These are phyloP conservation scores for Scolopax rusticola DNA, from an alignment of 2,797 vertebrate genomes.

Conservation along the genomic window DNA sequence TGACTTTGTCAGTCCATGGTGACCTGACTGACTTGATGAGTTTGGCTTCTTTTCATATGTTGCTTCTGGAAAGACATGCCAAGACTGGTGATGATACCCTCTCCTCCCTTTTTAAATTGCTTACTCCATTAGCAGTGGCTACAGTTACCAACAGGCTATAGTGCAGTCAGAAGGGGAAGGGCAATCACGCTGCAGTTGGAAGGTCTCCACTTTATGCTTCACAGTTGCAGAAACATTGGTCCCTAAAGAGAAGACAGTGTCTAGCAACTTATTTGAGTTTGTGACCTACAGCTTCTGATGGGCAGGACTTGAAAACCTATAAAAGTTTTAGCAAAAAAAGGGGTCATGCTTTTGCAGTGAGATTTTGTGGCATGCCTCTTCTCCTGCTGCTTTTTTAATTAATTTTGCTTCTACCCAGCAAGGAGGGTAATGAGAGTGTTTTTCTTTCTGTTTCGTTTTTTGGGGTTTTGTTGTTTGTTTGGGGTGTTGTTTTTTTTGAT, in stretches of 20 bases:
- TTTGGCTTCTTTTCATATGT: not conserved
- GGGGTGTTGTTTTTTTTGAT: not conserved
- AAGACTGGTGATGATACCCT: not conserved
- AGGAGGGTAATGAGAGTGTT: not conserved
- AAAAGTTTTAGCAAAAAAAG: not conserved
- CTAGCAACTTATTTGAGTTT: not conserved
- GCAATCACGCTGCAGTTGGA: not conserved
- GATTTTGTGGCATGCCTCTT: not conserved
- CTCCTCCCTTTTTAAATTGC: not conserved
- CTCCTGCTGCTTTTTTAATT: not conserved
- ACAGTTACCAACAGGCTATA: not conserved
- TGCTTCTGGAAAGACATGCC: not conserved
- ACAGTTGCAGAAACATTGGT: not conserved
- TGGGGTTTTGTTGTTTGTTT: not conserved
- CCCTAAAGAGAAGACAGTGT: not conserved
- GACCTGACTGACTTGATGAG: not conserved
- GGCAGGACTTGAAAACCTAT: not conserved
- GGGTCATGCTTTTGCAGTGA: not conserved
- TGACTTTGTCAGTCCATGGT: too few species aligned
- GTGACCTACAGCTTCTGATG: not conserved
- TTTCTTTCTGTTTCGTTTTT: not conserved
- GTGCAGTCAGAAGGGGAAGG: not conserved
- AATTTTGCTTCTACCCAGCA: conserved; percentile 10
- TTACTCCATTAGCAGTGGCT: not conserved
- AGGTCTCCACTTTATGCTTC: not conserved